These are phyloP conservation scores for Brachionus paranguensis DNA, from an alignment of 1,140 invertebrate species.

Conservation along the genomic window DNA sequence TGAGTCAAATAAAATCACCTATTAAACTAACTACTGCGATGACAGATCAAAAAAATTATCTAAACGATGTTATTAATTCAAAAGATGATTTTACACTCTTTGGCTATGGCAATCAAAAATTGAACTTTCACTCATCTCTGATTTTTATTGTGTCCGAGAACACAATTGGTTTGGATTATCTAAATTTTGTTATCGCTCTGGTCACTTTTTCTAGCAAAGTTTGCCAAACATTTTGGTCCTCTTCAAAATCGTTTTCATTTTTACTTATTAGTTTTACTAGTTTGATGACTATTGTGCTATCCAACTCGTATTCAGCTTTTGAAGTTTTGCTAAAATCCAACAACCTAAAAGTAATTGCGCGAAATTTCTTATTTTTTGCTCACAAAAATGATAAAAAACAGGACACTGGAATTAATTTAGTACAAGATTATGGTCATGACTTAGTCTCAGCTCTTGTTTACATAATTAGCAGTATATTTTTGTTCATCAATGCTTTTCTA, in stretches of 20 bases:
- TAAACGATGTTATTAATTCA: conserved; percentile 16
- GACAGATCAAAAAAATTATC: neutral
- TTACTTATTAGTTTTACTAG: neutral
- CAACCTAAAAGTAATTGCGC: conserved; percentile 13
- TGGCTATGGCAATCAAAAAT: neutral
- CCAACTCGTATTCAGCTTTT: neutral
- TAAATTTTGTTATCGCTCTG: conserved; percentile 1
- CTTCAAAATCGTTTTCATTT: neutral
- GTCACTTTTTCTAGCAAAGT: neutral
- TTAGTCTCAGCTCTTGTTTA: neutral
- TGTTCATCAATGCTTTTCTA: neutral
- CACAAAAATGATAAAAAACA: neutral
- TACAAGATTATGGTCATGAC: conserved; percentile 18
- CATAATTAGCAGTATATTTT: neutral
- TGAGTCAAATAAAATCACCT: neutral
- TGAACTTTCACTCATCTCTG: neutral
- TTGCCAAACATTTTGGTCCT: neutral
- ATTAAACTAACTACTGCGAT: neutral
- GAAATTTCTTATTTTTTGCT: conserved; percentile 1
- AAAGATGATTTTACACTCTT: conserved; percentile 31
- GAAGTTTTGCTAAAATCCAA: conserved; percentile 33
- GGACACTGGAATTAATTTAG: neutral
- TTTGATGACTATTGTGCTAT: neutral
- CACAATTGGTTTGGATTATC: conserved; percentile 12
- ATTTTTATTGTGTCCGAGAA: neutral